Conservation (phyloP, 2,888 invertebrate genomes). For the Leptopilina drosophilae region DNA sequence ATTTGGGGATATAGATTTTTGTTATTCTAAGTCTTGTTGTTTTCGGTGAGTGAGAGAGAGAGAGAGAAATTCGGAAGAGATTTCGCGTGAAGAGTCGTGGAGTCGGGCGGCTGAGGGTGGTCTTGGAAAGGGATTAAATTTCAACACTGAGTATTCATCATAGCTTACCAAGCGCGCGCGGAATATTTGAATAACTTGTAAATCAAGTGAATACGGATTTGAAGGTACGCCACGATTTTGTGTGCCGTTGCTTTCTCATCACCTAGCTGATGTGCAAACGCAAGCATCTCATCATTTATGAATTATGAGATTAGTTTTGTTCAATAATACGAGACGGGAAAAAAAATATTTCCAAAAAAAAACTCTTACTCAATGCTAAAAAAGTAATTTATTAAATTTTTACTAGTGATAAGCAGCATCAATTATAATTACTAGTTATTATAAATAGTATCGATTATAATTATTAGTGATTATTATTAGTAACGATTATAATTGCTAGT, state of each 20-base stretch:
- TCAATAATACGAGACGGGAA: not conserved
- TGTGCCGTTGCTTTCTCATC: constrained; percentile 31
- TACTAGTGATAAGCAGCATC: too few species aligned
- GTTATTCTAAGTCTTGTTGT: constrained; percentile 1
- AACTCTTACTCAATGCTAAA: too few species aligned
- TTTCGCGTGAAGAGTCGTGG: constrained; percentile 41
- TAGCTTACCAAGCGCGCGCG: constrained; percentile 57
- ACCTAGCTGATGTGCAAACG: not conserved
- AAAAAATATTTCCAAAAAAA: too few species aligned
- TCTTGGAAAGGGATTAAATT: constrained; percentile 64
- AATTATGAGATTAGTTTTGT: not conserved
- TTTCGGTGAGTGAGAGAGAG: not conserved
- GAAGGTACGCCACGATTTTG: constrained; percentile 53
- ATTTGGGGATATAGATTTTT: not conserved
- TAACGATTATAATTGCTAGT: too few species aligned
- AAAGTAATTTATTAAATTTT: too few species aligned
- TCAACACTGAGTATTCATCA: constrained; percentile 64
- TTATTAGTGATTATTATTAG: too few species aligned
- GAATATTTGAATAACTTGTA: constrained; percentile 70
- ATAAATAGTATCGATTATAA: too few species aligned
- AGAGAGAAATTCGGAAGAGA: constrained; percentile 25
- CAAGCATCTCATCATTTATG: not conserved
- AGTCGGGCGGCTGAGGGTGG: constrained; percentile 41
- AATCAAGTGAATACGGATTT: constrained; percentile 63
- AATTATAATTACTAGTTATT: too few species aligned